Percentiles rank a stretch among this genome's conserved stretches.
Conservation (phyloP, 1,140 invertebrate species). For the Drosophila bifasciata region DNA sequence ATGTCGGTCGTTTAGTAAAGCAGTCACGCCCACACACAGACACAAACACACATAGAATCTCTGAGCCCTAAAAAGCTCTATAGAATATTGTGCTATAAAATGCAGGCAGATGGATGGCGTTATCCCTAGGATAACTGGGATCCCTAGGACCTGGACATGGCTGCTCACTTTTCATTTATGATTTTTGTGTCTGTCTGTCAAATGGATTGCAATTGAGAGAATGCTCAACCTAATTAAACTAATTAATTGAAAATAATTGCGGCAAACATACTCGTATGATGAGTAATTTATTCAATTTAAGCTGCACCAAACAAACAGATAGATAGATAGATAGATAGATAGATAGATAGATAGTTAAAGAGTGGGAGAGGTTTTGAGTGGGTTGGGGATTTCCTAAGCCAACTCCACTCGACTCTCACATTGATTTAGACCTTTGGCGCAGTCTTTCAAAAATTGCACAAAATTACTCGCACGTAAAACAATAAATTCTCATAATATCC, state of each 20-base stretch:
- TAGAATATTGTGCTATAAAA: conserved; percentile 10
- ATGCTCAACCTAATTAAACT: conserved; percentile 6
- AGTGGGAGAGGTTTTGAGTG: too few species aligned
- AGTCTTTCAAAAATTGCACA: conserved; percentile 47
- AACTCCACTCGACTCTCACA: neutral
- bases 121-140: neutral
- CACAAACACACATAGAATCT: conserved; percentile 1
- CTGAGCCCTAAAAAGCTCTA: conserved; percentile 1
- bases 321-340: neutral
- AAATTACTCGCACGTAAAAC: conserved; percentile 75
- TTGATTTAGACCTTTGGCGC: conserved; percentile 18
- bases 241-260: conserved; percentile 47
- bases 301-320: neutral
- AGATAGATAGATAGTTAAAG: neutral
- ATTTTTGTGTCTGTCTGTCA: neutral
- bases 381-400: neutral
- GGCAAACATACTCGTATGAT: neutral
- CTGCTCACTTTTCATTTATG: neutral
- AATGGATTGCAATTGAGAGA: neutral
- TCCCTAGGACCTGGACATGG: neutral
- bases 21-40: conserved; percentile 34
- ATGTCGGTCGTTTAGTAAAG: neutral
- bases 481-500: conserved; percentile 75
- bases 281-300: conserved; percentile 26
- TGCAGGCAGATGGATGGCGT: conserved; percentile 17